phyloP scores from a whole-genome alignment of 2,113 vertebrate genomes.

The Lophotis ruficrista region DNA sequence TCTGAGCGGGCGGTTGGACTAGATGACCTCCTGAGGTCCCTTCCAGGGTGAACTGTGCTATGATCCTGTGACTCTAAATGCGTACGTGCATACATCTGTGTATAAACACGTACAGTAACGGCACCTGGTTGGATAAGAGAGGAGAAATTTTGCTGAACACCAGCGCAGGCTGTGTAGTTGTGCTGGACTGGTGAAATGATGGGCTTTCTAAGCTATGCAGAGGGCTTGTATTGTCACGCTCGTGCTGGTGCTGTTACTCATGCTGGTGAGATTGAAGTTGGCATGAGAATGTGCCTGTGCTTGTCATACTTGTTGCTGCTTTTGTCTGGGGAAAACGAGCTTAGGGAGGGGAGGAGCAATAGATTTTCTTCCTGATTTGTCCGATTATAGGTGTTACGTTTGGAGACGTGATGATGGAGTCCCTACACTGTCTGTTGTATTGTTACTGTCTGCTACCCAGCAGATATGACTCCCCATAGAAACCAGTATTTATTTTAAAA shows the following conservation, averaged over 20 bases:
- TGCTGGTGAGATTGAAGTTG: background rate
- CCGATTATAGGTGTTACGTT: background rate
- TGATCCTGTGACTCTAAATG: background rate
- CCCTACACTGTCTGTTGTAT: background rate
- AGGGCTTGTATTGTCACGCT: background rate
- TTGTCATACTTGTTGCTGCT: background rate
- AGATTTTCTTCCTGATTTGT: background rate
- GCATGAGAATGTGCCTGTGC: background rate
- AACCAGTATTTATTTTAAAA: background rate
- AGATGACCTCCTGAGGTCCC: background rate
- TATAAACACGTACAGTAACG: too few species aligned
- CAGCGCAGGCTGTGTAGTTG: background rate
- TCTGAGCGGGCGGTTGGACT: background rate
- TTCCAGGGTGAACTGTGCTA: rapidly evolving
- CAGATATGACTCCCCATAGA: background rate
- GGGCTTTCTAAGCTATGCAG: background rate
- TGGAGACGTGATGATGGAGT: background rate
- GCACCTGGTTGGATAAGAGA: background rate
- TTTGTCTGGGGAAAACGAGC: background rate
- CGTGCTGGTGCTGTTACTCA: background rate
- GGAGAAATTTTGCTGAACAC: background rate
- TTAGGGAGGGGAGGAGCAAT: background rate
- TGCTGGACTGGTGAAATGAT: background rate
- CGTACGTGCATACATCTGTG: rapidly evolving
- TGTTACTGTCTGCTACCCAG: background rate